Evolutionary conservation across 30 jellyfish, hydroid and myxozoan species (phyloP).

Genomic region (Haliclystus octoradiatus): DNA sequence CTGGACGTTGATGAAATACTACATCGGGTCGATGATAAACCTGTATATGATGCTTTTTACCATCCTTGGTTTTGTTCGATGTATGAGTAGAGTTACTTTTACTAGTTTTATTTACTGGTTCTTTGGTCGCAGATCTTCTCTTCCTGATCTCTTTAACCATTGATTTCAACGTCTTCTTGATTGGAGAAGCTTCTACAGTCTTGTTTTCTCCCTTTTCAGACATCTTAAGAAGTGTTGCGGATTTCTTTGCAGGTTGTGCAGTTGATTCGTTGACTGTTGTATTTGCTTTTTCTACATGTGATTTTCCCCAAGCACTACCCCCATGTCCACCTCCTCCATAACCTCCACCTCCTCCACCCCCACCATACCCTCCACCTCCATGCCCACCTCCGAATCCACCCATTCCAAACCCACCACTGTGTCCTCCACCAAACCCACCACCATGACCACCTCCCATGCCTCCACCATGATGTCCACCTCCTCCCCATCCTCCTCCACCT

Average conservation of each 20-base stretch:
- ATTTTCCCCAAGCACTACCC: not conserved
- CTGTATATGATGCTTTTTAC: no score
- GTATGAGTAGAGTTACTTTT: conserved; percentile 89
- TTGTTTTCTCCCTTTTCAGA: no score
- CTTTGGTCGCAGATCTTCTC: conserved; percentile 96
- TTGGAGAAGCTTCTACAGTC: no score
- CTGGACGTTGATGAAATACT: conserved; percentile 77
- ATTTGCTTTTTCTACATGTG: not conserved
- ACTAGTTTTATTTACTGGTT: conserved; percentile 85
- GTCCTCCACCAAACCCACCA: conserved; percentile 14
- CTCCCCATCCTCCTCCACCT: conserved; percentile 43
- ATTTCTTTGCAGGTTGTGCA: no score
- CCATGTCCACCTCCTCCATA: conserved; percentile 26
- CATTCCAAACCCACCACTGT: conserved; percentile 16
- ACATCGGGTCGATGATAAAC: conserved; percentile 92
- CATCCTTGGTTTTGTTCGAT: no score
- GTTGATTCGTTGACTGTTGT: conserved; percentile 11
- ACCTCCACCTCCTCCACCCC: conserved; percentile 47
- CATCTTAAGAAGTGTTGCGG: no score
- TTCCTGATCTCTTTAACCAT: conserved; percentile 92
- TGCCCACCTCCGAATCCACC: conserved; percentile 10
- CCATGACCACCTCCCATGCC: conserved; percentile 27
- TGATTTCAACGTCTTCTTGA: no score
- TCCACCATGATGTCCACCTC: conserved; percentile 35
- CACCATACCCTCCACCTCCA: conserved; percentile 20